Percentiles rank a stretch among this genome's conserved stretches.
Conservation (phyloP, 2,797 vertebrate genomes). For the Mus caroli region DNA sequence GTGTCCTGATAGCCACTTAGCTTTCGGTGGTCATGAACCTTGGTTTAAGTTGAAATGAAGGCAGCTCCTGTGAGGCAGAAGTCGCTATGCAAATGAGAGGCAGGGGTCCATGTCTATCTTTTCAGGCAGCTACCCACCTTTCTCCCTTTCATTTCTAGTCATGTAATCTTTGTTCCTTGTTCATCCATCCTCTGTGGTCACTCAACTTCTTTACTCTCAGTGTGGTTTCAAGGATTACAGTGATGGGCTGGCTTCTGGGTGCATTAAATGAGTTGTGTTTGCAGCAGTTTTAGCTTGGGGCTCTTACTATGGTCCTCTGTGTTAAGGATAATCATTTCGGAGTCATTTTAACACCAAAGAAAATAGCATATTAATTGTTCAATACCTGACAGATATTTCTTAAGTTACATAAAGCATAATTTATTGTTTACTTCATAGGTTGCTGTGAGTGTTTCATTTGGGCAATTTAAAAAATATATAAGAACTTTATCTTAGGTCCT, state of each 20-base stretch:
- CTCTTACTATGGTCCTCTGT: not conserved
- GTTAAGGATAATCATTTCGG: not conserved
- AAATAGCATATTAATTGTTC: conserved; percentile 26
- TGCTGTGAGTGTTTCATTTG: conserved; percentile 43
- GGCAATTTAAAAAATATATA: not conserved
- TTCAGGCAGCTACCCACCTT: not conserved
- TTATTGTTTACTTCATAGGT: conserved; percentile 2
- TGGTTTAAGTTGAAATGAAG: conserved; percentile 15
- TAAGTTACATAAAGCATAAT: conserved; percentile 13
- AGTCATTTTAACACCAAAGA: not conserved
- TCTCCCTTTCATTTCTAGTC: not conserved
- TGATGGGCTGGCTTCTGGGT: not conserved
- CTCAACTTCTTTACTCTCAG: not conserved
- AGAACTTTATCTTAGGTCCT: not conserved
- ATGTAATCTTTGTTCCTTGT: not conserved
- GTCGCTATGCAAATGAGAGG: not conserved
- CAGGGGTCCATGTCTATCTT: not conserved
- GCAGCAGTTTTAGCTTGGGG: not conserved
- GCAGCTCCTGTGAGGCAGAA: not conserved
- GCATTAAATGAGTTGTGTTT: not conserved
- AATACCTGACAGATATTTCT: not conserved
- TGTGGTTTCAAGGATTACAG: not conserved
- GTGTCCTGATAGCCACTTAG: not conserved
- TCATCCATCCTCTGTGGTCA: not conserved
- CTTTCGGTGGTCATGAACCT: not conserved